Evolutionary conservation across 2,113 vertebrate genomes (phyloP), one percentile per base, ranked within the genome.

Genomic region (Bubo bubo): DNA sequence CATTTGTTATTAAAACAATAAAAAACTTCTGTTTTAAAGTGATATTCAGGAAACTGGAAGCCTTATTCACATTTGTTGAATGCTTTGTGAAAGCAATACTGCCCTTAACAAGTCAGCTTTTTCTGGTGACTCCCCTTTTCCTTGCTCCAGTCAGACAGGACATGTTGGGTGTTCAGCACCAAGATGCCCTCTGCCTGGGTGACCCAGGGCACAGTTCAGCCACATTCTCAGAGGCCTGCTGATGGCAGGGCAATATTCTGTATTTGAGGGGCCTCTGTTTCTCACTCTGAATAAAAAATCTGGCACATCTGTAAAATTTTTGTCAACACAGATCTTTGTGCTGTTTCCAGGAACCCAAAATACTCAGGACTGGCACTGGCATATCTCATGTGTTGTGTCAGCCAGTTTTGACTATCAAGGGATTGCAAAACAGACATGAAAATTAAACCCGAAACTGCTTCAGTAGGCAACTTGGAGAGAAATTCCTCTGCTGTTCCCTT

Each of bases 351-450:
- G 45, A 89, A 52, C 81, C 66, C 55, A 91, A 76, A 97, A 91
- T 62, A 95, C 58, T 41, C 50, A 52, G 62, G 77, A 85, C 58
- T 82, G 89, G 86, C 89, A 91, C 63, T 87, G 81, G 59, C 58
- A 52, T 83, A 97, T 96, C 92, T 96, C 67, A 63, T 93, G 73
- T 96, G 86, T 95, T 95, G 94, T 95, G 86, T 97, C 92, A 96
- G 95, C 94, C 92, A 93, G 75, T 96, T 97, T 81, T 94, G 93
- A 85, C 94, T 93, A 77, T 88, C 85, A 86, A 97, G 90, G 72
- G 85, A 97, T 95, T 95, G 91, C 93, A 95, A 94, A 97, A 97
- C 76, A 91, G 88, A 79, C 92, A 80, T 9, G 6, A 87, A 95
- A 96, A 75, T 79, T 77, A 90, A 87, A 86, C 71, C 52, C 30